phyloP scores from a whole-genome alignment of 2,888 invertebrate species.

The Byasa hedistus region DNA sequence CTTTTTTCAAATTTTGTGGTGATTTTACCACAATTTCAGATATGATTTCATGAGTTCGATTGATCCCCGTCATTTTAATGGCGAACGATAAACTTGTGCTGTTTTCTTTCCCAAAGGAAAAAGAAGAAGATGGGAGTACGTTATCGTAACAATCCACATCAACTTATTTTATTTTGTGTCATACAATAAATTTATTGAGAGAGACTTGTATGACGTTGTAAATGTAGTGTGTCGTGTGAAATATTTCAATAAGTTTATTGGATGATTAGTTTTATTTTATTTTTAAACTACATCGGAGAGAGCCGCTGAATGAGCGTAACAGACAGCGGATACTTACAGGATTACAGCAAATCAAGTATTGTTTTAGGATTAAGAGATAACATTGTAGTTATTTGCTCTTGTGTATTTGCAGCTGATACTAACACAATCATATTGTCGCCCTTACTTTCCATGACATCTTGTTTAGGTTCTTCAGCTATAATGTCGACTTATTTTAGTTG shows the following conservation, averaged over 20 bases:
- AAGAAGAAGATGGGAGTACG: slow-evolving; percentile 45
- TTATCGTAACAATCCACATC: slow-evolving; percentile 36
- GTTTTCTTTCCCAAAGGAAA: slow-evolving; percentile 66
- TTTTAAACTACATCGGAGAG: slow-evolving; percentile 32
- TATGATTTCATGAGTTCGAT: slow-evolving; percentile 35
- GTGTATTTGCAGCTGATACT: slow-evolving; percentile 14
- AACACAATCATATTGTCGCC: slow-evolving; percentile 4
- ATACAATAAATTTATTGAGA: slow-evolving; percentile 36
- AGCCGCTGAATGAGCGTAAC: slow-evolving; percentile 29
- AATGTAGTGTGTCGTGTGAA: background rate
- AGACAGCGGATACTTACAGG: slow-evolving; percentile 33
- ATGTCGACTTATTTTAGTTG: no score
- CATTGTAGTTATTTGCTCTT: slow-evolving; percentile 23
- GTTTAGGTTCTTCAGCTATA: no score
- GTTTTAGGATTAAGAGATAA: slow-evolving; percentile 38
- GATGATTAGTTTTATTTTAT: slow-evolving; percentile 30
- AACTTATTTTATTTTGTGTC: slow-evolving; percentile 38
- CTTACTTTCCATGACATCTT: no score
- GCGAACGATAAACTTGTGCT: slow-evolving; percentile 55
- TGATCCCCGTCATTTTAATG: slow-evolving; percentile 30
- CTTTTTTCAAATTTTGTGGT: slow-evolving; percentile 17
- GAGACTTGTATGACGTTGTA: background rate
- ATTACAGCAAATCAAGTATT: slow-evolving; percentile 42
- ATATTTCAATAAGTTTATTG: slow-evolving; percentile 36
- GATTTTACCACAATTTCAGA: slow-evolving; percentile 45